Conservation (phyloP, 2,888 invertebrate species). For the Andrena bucephala region DNA sequence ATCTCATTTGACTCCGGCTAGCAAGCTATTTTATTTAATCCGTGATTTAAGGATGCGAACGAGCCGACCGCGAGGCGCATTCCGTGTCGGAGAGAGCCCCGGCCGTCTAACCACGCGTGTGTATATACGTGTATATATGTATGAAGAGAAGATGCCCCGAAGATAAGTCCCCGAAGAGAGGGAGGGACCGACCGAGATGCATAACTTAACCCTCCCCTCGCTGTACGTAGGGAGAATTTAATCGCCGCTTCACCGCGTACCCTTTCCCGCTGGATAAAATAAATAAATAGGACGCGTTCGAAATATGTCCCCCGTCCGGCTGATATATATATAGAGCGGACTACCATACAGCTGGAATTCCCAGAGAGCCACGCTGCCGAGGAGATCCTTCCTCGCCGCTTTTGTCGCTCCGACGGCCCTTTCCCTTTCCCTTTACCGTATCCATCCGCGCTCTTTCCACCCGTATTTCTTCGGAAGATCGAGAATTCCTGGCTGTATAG, state of each 20-base stretch:
- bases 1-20: slow-evolving; percentile 78
- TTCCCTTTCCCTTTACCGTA: not conserved
- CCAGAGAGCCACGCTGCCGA: slow-evolving; percentile 32
- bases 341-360: slow-evolving; percentile 69
- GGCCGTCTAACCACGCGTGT: slow-evolving; percentile 53
- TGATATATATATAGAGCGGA: slow-evolving; percentile 80
- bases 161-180: slow-evolving; percentile 77
- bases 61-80: slow-evolving; percentile 63
- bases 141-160: slow-evolving; percentile 76
- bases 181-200: slow-evolving; percentile 79
- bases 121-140: slow-evolving; percentile 26
- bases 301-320: slow-evolving; percentile 79
- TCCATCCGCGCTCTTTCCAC: slow-evolving; percentile 3
- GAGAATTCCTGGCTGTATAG: slow-evolving; percentile 61
- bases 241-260: slow-evolving; percentile 70
- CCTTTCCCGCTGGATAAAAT: slow-evolving; percentile 72
- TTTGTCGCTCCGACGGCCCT: slow-evolving; percentile 57
- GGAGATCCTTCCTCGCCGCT: slow-evolving; percentile 52
- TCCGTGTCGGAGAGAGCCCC: slow-evolving; percentile 61
- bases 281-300: slow-evolving; percentile 80
- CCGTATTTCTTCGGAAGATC: slow-evolving; percentile 62
- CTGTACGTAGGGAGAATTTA: slow-evolving; percentile 77
- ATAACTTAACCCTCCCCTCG: slow-evolving; percentile 77
- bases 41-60: slow-evolving; percentile 79
- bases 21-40: slow-evolving; percentile 80